Conservation (phyloP, 2,888 invertebrate genomes). For the Halocaridina rubra region DNA sequence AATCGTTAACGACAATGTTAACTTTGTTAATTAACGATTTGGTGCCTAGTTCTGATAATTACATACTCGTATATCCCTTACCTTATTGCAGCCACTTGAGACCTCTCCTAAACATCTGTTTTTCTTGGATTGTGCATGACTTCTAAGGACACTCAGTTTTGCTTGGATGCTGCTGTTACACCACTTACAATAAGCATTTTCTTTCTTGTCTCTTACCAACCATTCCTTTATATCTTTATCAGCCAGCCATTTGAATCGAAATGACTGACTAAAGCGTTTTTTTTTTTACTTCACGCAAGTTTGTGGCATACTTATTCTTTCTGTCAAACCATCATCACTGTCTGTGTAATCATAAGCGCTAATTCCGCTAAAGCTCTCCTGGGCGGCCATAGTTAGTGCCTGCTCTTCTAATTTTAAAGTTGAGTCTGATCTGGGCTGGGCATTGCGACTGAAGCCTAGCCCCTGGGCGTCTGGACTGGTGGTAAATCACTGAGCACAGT, state of each 20-base stretch:
- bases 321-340: too few species aligned
- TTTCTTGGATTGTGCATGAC: too few species aligned
- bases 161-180: conserved; percentile 10
- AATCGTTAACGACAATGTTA: too few species aligned
- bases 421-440: not conserved
- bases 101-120: too few species aligned
- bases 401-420: not conserved
- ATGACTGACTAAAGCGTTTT: not conserved
- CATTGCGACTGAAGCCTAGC: not conserved
- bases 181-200: conserved; percentile 7
- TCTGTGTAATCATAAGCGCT: too few species aligned
- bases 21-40: too few species aligned
- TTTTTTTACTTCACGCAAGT: too few species aligned
- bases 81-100: too few species aligned
- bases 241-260: conserved; percentile 14
- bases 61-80: too few species aligned
- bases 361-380: conserved; percentile 2
- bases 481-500: not conserved
- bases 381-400: not conserved
- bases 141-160: conserved; percentile 20
- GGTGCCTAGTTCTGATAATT: too few species aligned
- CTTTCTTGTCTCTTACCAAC: conserved; percentile 4
- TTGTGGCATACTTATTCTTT: not conserved
- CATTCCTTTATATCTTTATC: conserved; percentile 13
- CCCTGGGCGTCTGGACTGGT: too few species aligned